These are phyloP conservation scores for Acropora yongei DNA, from an alignment of 64 coral and sea anemone genomes.

Conservation along the genomic window DNA sequence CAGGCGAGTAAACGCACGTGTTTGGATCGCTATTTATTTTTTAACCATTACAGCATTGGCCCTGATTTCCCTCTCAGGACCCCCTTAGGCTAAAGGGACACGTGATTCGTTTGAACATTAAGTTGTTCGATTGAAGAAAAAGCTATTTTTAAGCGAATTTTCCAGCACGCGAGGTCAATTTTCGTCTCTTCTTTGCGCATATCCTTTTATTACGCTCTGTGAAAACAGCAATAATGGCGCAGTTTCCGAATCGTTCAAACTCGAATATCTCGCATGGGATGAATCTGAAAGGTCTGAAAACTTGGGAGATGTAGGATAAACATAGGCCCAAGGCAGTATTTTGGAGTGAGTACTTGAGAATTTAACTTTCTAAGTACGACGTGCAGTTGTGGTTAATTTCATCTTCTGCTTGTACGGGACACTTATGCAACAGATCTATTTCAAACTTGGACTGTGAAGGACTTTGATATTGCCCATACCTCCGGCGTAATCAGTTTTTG, in stretches of 20 bases:
- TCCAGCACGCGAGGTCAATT: background rate
- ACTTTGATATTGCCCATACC: background rate
- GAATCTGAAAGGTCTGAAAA: background rate
- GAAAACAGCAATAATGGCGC: no score
- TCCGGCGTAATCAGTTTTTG: background rate
- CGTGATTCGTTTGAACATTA: background rate
- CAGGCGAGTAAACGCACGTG: background rate
- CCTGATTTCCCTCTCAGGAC: background rate
- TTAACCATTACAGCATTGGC: background rate
- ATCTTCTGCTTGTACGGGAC: background rate
- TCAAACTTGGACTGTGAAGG: conserved; percentile 5
- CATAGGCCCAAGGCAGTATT: conserved; percentile 21
- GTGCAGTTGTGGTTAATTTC: background rate
- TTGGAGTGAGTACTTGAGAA: background rate
- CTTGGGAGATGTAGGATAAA: background rate
- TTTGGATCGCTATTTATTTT: background rate
- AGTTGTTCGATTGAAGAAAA: background rate
- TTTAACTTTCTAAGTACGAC: background rate
- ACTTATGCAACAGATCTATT: background rate
- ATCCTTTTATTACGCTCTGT: no score
- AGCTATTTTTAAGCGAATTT: background rate
- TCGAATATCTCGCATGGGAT: conserved; percentile 41
- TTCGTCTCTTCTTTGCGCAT: background rate
- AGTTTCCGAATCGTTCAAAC: conserved; percentile 41
- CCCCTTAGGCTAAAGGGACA: background rate